Evolutionary conservation across 2,888 invertebrate genomes (phyloP), one percentile per base, ranked within the genome.

Genomic region (Pycnomerus fuliginosus): DNA sequence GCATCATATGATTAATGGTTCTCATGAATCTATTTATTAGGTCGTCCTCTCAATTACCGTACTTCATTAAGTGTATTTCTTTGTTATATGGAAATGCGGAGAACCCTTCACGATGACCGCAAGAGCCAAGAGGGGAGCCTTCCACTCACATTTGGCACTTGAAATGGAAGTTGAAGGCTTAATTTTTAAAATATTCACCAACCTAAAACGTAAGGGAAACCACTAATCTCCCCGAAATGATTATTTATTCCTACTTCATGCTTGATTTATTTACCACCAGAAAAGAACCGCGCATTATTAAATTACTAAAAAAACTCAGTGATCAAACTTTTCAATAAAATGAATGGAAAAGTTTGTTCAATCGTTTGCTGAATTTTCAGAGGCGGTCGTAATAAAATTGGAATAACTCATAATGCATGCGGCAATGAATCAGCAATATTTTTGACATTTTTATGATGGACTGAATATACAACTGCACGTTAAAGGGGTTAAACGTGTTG

Each of bases 11-110:
- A 63, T 63, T 63, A 63, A 65, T 64, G 58, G 60, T n/a, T 55
- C 58, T 64, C 55, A 63, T 63, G 53, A 60, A 60, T 61, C 52
- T 58, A 62, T 63, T 58, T 60, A 61, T 60, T 44, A 56, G 55
- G 44, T 43, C 52, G 49, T 49, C 51, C 50, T 52, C 20, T 61
- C 59, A 59, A 56, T 59, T 58, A 56, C 54, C 52, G 49, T 50
- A 47, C 49, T 44, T 54, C n/a, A n/a, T n/a, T 60, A 60, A 62
- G 61, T 61, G 60, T 53, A 53, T 61, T 62, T 58, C 61, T 61
- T 63, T 63, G 61, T 63, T 62, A 58, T 62, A 61, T 61, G 61
- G 25, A 7, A 25, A 25, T 25, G 25, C 10, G 25, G 7, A 4
- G 25, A 12, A 4, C 10, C 25, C 25, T 10, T 25, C 7, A 25